Percentiles rank a stretch among this genome's conserved stretches.
Evolutionary conservation across 2,113 vertebrate genomes (phyloP).

Genomic region (Alethe diademata): DNA sequence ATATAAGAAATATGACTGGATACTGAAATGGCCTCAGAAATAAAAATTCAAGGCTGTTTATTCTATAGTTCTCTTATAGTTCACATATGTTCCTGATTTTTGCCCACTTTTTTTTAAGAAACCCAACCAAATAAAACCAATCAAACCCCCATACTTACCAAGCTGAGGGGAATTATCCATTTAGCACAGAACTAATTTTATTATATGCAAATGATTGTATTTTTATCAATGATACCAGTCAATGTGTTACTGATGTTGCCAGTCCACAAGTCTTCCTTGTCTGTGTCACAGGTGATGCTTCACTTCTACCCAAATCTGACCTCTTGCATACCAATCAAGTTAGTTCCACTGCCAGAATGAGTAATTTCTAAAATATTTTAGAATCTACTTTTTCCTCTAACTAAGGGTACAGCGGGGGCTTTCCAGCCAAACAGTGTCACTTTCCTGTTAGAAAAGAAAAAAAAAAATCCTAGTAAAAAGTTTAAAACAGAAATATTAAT

Average conservation of each 20-base stretch:
- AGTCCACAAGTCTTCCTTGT: not conserved
- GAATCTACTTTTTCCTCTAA: not conserved
- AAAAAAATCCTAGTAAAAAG: not conserved
- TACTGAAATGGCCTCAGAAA: not conserved
- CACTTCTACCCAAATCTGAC: not conserved
- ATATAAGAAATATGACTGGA: not conserved
- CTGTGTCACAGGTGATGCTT: not conserved
- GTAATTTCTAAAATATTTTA: not conserved
- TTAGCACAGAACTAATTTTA: not conserved
- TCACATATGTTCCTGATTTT: not conserved
- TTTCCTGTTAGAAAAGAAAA: not conserved
- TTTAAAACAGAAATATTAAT: not conserved
- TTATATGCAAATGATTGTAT: not conserved
- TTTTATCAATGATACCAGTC: not conserved
- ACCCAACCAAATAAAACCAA: not conserved
- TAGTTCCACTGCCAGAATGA: not conserved
- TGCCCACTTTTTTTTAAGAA: not conserved
- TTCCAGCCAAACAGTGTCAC: not conserved
- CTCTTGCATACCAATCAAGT: not conserved
- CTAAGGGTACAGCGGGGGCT: not conserved
- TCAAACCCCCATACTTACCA: rapidly evolving
- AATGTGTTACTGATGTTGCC: not conserved
- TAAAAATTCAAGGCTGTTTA: not conserved
- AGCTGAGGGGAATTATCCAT: not conserved
- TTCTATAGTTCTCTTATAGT: not conserved